These are phyloP conservation scores for Podarcis siculus DNA, from an alignment of 2,797 vertebrate species.

Conservation along the genomic window DNA sequence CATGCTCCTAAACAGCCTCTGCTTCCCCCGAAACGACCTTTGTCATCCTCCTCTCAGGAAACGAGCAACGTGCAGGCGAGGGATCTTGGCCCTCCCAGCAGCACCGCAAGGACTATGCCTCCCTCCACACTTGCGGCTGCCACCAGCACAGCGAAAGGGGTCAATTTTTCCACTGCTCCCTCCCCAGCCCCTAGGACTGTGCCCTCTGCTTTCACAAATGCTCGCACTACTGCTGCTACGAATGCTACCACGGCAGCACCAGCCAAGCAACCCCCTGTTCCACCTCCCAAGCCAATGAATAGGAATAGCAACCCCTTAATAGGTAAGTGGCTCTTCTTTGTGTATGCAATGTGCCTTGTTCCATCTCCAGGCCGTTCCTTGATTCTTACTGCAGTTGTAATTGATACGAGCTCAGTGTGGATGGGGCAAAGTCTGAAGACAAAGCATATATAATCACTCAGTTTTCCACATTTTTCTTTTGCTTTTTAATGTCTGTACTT, in stretches of 20 bases:
- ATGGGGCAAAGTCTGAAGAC: not conserved
- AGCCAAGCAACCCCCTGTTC: constrained; percentile 90
- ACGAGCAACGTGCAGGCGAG: constrained; percentile 71
- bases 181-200: constrained; percentile 80
- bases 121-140: constrained; percentile 63
- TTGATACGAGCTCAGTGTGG: not conserved
- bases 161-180: constrained; percentile 49
- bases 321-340: constrained; percentile 80
- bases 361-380: not conserved
- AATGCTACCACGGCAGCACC: constrained; percentile 66
- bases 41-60: constrained; percentile 83
- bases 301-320: constrained; percentile 88
- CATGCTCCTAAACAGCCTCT: constrained; percentile 84
- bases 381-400: not conserved
- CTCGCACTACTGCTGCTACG: constrained; percentile 73
- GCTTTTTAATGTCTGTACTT: too few species aligned
- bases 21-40: constrained; percentile 90
- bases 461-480: not conserved
- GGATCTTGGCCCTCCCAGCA: constrained; percentile 65
- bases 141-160: constrained; percentile 64
- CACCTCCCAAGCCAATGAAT: constrained; percentile 94
- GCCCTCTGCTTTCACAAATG: constrained; percentile 69
- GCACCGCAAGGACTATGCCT: constrained; percentile 72
- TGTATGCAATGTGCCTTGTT: rapidly evolving
- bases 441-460: too few species aligned